Percentiles rank a stretch among this genome's conserved stretches.
phyloP scores from a whole-genome alignment of 1,140 invertebrate genomes.

The Drosophila tsacasi region DNA sequence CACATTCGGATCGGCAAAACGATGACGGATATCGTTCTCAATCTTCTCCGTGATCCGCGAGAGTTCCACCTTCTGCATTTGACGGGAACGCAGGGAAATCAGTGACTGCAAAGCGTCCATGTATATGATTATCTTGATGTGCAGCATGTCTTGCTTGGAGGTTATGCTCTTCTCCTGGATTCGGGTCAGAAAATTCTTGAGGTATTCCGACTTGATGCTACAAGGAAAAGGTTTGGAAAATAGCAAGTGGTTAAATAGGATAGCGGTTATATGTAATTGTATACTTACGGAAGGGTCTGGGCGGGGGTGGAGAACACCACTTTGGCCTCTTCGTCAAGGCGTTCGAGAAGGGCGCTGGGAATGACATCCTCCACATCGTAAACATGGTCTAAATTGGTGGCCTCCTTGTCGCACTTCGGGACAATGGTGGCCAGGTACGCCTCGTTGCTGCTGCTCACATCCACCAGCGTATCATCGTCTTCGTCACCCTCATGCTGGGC shows the following conservation, averaged over 20 bases:
- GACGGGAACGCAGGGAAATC: constrained; percentile 60
- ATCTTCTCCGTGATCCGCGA: constrained; percentile 78
- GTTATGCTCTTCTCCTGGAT: constrained; percentile 53
- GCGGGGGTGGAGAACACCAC: constrained; percentile 52
- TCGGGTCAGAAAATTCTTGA: constrained; percentile 48
- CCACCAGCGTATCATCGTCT: constrained; percentile 38
- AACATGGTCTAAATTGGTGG: constrained; percentile 59
- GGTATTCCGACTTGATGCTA: constrained; percentile 72
- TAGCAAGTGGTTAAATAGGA: background rate
- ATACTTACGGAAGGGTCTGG: constrained; percentile 68
- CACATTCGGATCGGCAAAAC: constrained; percentile 70
- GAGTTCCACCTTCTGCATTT: constrained; percentile 64
- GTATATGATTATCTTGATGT: constrained; percentile 79
- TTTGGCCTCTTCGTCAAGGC: constrained; percentile 78
- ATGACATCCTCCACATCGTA: constrained; percentile 71
- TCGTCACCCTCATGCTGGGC: constrained; percentile 28
- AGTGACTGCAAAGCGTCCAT: constrained; percentile 76
- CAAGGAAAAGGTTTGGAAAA: background rate
- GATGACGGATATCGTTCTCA: constrained; percentile 76
- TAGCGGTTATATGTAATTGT: background rate
- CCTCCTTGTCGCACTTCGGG: constrained; percentile 67
- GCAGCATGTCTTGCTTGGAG: constrained; percentile 50
- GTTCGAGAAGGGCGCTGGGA: constrained; percentile 55
- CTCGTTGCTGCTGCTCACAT: constrained; percentile 53
- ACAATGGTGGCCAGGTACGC: constrained; percentile 68